These are phyloP conservation scores for Crocallis elinguaria DNA, from an alignment of 2,888 invertebrate species.

Conservation along the genomic window DNA sequence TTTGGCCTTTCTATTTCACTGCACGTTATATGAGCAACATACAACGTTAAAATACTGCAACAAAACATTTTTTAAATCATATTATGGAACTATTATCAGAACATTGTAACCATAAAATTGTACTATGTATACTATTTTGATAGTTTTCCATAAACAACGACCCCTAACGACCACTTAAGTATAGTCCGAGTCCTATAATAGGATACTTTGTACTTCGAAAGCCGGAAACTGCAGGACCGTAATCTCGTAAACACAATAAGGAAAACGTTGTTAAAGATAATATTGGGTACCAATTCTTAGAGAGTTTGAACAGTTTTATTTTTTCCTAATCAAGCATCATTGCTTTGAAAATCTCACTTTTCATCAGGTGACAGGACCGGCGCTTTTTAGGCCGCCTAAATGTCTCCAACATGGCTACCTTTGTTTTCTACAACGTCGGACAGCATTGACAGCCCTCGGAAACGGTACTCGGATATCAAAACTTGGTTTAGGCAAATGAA, in stretches of 20 bases:
- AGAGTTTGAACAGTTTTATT: too few relatives aligned
- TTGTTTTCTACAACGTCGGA: too few relatives aligned
- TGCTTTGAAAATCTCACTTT: too few relatives aligned
- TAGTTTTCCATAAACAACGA: slow-evolving; percentile 6
- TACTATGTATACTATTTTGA: background rate
- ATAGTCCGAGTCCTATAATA: background rate
- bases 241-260: background rate
- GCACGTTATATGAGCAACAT: slow-evolving; percentile 26
- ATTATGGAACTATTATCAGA: background rate
- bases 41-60: slow-evolving; percentile 32
- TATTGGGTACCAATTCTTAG: too few relatives aligned
- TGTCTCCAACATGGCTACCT: too few relatives aligned
- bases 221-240: slow-evolving; percentile 1
- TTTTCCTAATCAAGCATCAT: too few relatives aligned
- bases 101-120: background rate
- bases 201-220: background rate
- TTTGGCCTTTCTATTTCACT: slow-evolving; percentile 76
- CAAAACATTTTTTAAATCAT: slow-evolving; percentile 15
- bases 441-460: too few relatives aligned
- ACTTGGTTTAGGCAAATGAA: too few relatives aligned
- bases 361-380: too few relatives aligned
- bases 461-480: too few relatives aligned
- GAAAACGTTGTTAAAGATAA: background rate
- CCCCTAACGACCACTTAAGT: background rate
- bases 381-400: too few relatives aligned